Base-by-base conservation (phyloP, 1,140 invertebrate genomes). In the Pentalonia nigronervosa region DNA sequence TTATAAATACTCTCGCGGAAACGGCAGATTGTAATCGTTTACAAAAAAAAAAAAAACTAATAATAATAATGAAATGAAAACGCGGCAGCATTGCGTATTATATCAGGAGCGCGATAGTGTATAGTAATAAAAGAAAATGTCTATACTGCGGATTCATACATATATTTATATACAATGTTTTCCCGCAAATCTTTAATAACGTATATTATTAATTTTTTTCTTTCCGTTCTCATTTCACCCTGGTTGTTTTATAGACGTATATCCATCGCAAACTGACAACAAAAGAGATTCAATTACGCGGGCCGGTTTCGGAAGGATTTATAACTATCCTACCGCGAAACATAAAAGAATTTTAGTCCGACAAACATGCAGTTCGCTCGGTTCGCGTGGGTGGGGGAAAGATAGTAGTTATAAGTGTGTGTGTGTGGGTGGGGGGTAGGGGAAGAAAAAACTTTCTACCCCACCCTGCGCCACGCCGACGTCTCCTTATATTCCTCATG, bases 221-320 rank as follows among this genome's bases (percentile, higher is more conserved):
- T 23, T 48, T 89, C 86, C 30, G 14, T 21, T 36, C 87, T 89
- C 86, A 50, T 76, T 67, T 91, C 30, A 34, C 60, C 60, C n/a
- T 14, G 53, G 36, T 41, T 60, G 53, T 47, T 48, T 91, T 81
- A 83, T 91, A 91, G 90, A 81, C 90, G 60, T 48, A 45, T 91
- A 91, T 91, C 90, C 90, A 81, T 91, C 90, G 67, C 67, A 21
- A 48, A 48, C 90, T 81, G 90, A 81, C 67, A 91, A 91, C 90
- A 91, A 91, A 91, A 83, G 90, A 81, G 67, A 91, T 91, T 91
- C 90, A 47, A 91, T 91, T 91, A 91, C 45, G 90, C 7, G 67
- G 67, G 90, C 25, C 90, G 45, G 90, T 67, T 91, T 48, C 67
- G 45, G 67, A 81, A 91, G 90, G 90, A 91, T 91, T 91, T 91